Base-by-base conservation (phyloP, 2,888 invertebrate species). In the Macrosoma leucophasiata region DNA sequence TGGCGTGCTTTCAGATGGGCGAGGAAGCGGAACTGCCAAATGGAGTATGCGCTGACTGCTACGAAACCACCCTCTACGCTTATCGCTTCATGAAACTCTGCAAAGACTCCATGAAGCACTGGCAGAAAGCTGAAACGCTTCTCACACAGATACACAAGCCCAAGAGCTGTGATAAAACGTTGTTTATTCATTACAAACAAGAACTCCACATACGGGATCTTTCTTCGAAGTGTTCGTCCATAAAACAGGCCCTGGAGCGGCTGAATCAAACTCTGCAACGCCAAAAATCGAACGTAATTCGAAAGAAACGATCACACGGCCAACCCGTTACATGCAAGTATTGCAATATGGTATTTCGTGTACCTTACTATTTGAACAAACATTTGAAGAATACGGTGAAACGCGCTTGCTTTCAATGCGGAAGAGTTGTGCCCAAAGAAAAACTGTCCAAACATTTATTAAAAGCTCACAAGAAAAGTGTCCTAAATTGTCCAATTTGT, bases 1-100 rank as follows among this genome's bases (percentile, higher is more conserved):
- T 62, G 49, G 50, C 74, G 57, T 78, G 58, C 63, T 82, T 82
- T 75, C 81, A 82, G 81, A 65, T 82, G 52, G 64, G 53, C 51
- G 58, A 66, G 46, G 70, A 67, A 42, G 34, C 48, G 10, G 62
- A 48, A 4, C 52, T 79, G 41, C 81, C 81, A 29, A 46, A 51
- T 19, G 66, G 71, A 13, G 44, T 70, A 25, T 82, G 81, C 66
- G 44, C 55, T 38, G 32, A 32, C 29, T 82, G 81, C 55, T 55
- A 55, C 9, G 58, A 63, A 29, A 64, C 59, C 35, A 52, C 64
- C 30, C 22, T 70, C 18, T 51, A 59, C 0, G 68, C 72, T 2
- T 44, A 55, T 15, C 50, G 50, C 36, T 74, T 79, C 61, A 56
- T 48, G 28, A 57, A 60, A 18, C 55, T 75, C 20, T 67, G 64